Evolutionary conservation across 2,797 vertebrate species (phyloP), one percentile per base, ranked within the genome.

Genomic region (Avahi laniger): DNA sequence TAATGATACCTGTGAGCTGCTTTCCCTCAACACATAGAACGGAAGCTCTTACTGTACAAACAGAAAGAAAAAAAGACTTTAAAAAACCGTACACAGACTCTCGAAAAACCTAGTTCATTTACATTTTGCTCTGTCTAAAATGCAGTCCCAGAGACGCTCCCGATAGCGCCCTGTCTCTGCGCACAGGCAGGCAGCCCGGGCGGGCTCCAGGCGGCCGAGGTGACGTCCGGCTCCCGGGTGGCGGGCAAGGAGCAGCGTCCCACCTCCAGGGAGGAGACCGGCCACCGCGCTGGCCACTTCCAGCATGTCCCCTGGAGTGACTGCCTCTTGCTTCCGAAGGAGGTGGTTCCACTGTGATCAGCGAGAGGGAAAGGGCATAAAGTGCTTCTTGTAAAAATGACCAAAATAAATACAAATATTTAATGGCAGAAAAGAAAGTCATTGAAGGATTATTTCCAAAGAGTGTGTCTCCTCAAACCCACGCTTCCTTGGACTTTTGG

Each of bases 381-480:
- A 99, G 98, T 99, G 98, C 98, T 99, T 98, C 97, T 98, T 84
- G 30, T 98, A 98, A 98, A 97, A 98, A 97, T 97, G 98, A 98
- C 98, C 98, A 98, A 99, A 99, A 99, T 99, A 99, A 99, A 99
- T 98, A 99, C 96, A 98, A 97, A 97, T 96, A 97, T 98, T 98
- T 98, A 96, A 98, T 98, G 98, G 97, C 97, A 98, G 98, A 97
- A 98, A 97, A 97, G 96, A 98, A 98, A 97, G 98, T 98, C 98
- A 98, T 90, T 67, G 90, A 97, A 98, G 97, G 98, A 96, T 90
- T 93, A 91, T 85, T 35, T 96, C 96, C 96, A 95, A 93, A 91
- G 97, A 97, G 96, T 95, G 97, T 79, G 97, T 96, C 97, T 97
- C 84, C 96, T 97, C 96, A 52, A 70, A 94, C 54, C 26, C 43